Evolutionary conservation across 2,888 invertebrate genomes (phyloP).

Genomic region (Tetropium fuscum): DNA sequence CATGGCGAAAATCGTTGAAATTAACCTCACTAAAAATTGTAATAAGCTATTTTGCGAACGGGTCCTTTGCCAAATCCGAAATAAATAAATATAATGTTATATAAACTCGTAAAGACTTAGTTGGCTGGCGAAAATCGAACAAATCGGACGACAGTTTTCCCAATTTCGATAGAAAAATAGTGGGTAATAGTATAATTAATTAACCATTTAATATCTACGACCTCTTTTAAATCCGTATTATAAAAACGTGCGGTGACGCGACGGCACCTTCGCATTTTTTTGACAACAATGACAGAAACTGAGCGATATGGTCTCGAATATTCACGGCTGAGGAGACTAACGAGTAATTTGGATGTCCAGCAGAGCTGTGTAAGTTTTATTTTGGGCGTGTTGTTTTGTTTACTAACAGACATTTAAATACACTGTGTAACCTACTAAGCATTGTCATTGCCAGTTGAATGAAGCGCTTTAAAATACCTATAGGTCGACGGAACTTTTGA

Average conservation of each 20-base stretch:
- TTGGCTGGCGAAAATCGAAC: slow-evolving; percentile 45
- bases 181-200: too few species aligned
- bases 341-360: slow-evolving; percentile 75
- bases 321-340: slow-evolving; percentile 74
- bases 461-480: too few species aligned
- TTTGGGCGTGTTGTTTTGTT: slow-evolving; percentile 25
- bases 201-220: too few species aligned
- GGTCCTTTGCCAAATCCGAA: slow-evolving; percentile 53
- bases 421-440: too few species aligned
- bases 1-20: slow-evolving; percentile 14
- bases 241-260: too few species aligned
- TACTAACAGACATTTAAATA: slow-evolving; percentile 20
- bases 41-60: slow-evolving; percentile 39
- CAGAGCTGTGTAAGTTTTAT: slow-evolving; percentile 75
- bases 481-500: too few species aligned
- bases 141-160: slow-evolving; percentile 36
- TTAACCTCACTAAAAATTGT: slow-evolving; percentile 40
- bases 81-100: slow-evolving; percentile 53
- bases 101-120: slow-evolving; percentile 50
- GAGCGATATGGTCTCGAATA: slow-evolving; percentile 76
- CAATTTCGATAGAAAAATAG: too few species aligned
- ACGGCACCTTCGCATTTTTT: too few species aligned
- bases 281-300: slow-evolving; percentile 49
- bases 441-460: too few species aligned
- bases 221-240: too few species aligned